Evolutionary conservation across 2,113 vertebrate genomes (phyloP), one percentile per base, ranked within the genome.

Genomic region (Hypomesus transpacificus): DNA sequence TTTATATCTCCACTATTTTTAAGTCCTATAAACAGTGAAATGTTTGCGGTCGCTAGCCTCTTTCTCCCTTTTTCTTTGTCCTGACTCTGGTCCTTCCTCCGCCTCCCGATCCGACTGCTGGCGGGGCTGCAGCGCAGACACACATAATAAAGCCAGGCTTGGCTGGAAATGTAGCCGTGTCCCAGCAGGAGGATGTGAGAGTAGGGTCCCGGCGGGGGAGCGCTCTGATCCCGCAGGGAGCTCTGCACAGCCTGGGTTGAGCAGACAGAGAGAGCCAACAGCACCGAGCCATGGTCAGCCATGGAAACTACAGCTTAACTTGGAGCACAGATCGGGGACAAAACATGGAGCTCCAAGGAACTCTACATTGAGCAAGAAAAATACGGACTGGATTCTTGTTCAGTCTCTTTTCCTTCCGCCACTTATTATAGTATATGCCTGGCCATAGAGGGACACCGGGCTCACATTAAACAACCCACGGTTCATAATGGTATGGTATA

Each of bases 221-320:
- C 95, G 96, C 96, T 98, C 95, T 96, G 96, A 97, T 98, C 96
- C 96, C 96, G 96, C 95, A 95, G 96, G 96, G 96, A 97, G 95
- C 95, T 96, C 95, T 94, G 95, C 96, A 92, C 96, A 95, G 96
- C 95, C 96, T 94, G 95, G 92, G 93, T 95, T 95, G 90, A 65
- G 39, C 62, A 65, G 63, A 65, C 74, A 68, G 78, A 65, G 66
- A 59, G 80, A 74, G 77, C 80, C 95, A 96, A 97, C 95, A 98
- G 96, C 95, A 95, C 95, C 95, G 86, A 95, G 91, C 91, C 89
- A 93, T 94, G 96, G 96, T 92, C 93, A 91, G 92, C 75, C 77
- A 86, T 85, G 90, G 89, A 92, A 93, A 94, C 87, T 97, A 90
- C 95, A 96, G 84, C 87, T 66, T 78, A 80, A 83, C 82, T 82